These are phyloP conservation scores for Ciconia nigra DNA, from an alignment of 2,797 vertebrate genomes.

Conservation along the genomic window DNA sequence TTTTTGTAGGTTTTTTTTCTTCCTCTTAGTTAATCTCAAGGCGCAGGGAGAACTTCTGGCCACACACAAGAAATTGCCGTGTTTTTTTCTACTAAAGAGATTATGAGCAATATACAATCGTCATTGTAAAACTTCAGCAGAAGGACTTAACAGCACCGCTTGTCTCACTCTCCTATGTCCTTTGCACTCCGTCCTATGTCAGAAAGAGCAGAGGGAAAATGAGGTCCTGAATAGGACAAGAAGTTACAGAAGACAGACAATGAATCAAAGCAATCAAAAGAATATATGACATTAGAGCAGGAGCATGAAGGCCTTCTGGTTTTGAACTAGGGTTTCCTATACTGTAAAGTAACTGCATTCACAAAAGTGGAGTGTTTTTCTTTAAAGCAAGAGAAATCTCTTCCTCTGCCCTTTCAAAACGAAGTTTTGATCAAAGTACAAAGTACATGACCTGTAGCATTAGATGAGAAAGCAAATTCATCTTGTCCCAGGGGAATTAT, in stretches of 20 bases:
- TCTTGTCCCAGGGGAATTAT: neutral
- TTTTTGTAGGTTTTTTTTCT: neutral
- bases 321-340: neutral
- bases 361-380: neutral
- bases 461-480: neutral
- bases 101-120: neutral
- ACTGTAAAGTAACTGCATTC: neutral
- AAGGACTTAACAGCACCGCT: neutral
- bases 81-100: neutral
- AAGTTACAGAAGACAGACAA: neutral
- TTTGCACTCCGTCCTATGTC: neutral
- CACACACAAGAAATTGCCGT: accelerated
- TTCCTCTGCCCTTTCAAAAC: neutral
- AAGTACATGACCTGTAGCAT: neutral
- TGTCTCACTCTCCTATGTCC: neutral
- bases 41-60: neutral
- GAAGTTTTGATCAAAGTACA: neutral
- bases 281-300: neutral
- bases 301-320: neutral
- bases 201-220: neutral
- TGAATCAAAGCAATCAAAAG: neutral
- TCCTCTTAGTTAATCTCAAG: neutral
- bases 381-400: neutral
- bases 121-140: neutral
- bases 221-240: neutral